Conservation (phyloP, 2,113 vertebrate species). For the Nothocercus nigrocapillus region DNA sequence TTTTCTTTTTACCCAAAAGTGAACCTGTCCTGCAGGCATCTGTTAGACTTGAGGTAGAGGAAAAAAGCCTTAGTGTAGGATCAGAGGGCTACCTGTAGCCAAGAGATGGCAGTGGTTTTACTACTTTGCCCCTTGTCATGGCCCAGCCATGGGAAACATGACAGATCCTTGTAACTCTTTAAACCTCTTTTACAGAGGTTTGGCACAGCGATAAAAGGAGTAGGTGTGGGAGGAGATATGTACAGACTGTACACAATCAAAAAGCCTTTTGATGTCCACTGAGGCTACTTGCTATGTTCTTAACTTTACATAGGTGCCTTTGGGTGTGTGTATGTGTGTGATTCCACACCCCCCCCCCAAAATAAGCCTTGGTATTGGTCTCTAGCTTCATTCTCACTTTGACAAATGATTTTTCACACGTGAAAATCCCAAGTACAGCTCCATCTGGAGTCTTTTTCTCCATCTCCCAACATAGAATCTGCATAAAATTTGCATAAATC, state of each 20-base stretch:
- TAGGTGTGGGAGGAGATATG: not conserved
- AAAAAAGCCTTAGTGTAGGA: not conserved
- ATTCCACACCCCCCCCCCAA: no score
- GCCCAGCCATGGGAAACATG: not conserved
- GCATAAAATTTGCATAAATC: not conserved
- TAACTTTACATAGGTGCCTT: not conserved
- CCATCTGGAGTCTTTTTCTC: not conserved
- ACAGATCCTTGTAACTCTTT: not conserved
- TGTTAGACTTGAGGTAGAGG: not conserved
- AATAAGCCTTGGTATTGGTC: rapidly evolving
- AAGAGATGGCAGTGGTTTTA: not conserved
- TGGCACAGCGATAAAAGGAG: not conserved
- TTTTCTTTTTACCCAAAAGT: not conserved
- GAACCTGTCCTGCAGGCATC: not conserved
- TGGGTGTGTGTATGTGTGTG: no score
- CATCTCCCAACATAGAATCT: not conserved
- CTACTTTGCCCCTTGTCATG: not conserved
- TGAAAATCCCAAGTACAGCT: not conserved
- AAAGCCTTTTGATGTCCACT: not conserved
- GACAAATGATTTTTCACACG: not conserved
- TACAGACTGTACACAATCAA: not conserved
- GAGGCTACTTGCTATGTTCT: not conserved
- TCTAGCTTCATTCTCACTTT: not conserved
- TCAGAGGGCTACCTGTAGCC: not conserved
- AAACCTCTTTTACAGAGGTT: not conserved